phyloP scores from a whole-genome alignment of 2,888 invertebrate species.

The Eupithecia dodoneata region DNA sequence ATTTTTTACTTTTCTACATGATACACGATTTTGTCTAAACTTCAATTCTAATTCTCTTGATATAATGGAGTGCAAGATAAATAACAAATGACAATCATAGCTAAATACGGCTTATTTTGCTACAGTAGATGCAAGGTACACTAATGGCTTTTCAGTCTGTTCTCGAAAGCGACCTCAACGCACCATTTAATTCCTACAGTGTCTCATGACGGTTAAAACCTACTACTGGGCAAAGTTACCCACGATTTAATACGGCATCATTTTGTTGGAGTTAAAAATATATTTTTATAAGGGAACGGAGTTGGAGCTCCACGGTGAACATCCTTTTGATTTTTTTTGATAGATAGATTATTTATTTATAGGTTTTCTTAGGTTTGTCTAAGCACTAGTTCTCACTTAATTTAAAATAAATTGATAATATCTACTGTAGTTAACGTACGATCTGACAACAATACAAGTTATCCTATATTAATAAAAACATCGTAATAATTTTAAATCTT shows the following conservation, averaged over 20 bases:
- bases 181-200: background rate
- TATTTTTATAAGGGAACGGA: background rate
- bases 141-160: background rate
- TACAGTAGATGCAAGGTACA: background rate
- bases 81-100: background rate
- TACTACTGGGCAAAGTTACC: background rate
- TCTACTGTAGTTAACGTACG: too few species aligned
- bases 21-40: background rate
- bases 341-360: too few species aligned
- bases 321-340: background rate
- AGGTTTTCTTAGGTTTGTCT: too few species aligned
- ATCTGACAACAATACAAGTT: too few species aligned
- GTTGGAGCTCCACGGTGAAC: background rate
- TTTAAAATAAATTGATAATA: too few species aligned
- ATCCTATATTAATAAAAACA: too few species aligned
- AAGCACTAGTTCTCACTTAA: too few species aligned
- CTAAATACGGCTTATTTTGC: background rate
- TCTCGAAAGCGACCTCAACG: background rate
- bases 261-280: background rate
- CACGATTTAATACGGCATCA: background rate
- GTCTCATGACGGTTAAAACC: background rate
- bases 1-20: background rate
- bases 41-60: background rate
- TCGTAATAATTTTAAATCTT: too few species aligned
- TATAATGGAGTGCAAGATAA: background rate